Evolutionary conservation across 1,140 invertebrate genomes (phyloP).

Genomic region (Brachionus sp.): DNA sequence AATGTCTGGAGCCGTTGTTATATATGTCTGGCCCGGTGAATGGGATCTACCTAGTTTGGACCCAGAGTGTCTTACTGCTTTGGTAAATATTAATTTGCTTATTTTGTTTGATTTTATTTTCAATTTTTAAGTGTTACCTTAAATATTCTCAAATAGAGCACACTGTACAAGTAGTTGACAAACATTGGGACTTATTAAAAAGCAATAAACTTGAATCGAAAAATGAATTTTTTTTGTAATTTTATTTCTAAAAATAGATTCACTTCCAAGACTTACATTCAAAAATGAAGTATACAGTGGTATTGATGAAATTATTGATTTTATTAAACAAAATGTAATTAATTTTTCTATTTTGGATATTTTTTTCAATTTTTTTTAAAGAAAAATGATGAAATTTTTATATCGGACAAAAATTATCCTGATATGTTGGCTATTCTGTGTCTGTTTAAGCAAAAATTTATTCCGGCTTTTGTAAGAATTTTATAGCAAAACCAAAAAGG

Average conservation of each 20-base stretch:
- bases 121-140: slow-evolving; percentile 21
- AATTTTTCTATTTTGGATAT: neutral
- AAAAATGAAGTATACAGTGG: neutral
- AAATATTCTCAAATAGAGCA: slow-evolving; percentile 20
- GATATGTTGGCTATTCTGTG: slow-evolving; percentile 32
- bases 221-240: neutral
- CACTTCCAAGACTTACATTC: neutral
- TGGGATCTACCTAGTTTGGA: slow-evolving; percentile 33
- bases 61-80: slow-evolving; percentile 11
- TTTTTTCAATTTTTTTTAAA: neutral
- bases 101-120: neutral
- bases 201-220: neutral
- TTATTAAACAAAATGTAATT: neutral
- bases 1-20: neutral
- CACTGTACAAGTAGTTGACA: neutral
- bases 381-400: neutral
- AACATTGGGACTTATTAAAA: slow-evolving; percentile 17
- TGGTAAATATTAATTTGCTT: neutral
- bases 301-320: slow-evolving; percentile 18
- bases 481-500: neutral
- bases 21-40: slow-evolving; percentile 36
- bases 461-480: slow-evolving; percentile 32
- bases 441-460: slow-evolving; percentile 36
- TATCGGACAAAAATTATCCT: slow-evolving; percentile 6
- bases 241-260: neutral